Conservation (phyloP, 2,113 vertebrate species). For the Myocastor coypus region DNA sequence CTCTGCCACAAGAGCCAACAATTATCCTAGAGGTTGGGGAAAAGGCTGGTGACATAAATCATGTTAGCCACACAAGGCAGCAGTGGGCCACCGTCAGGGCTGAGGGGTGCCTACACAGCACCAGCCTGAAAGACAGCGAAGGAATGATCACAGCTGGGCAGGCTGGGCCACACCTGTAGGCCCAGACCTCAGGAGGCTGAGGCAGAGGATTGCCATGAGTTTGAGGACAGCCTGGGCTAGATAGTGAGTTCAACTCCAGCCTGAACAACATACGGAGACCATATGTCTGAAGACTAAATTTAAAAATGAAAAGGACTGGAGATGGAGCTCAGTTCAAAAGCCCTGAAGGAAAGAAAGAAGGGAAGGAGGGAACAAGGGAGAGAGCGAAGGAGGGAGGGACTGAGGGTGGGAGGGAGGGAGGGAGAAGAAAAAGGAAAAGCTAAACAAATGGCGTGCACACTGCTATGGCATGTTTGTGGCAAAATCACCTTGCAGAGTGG, state of each 20-base stretch:
- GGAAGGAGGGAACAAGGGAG: neutral
- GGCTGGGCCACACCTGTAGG: neutral
- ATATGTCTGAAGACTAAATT: neutral
- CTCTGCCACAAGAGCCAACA: neutral
- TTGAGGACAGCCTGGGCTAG: neutral
- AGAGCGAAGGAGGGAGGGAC: neutral
- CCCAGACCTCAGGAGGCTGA: neutral
- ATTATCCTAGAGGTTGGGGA: neutral
- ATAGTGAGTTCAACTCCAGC: neutral
- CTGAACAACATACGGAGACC: neutral
- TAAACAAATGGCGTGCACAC: neutral
- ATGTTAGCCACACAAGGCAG: neutral
- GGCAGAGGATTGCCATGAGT: neutral
- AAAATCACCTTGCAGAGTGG: neutral
- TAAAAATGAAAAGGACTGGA: too few species aligned
- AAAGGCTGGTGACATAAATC: too few species aligned
- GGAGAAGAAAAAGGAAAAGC: neutral
- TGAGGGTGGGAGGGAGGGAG: neutral
- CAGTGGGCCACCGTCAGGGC: neutral
- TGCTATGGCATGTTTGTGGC: neutral
- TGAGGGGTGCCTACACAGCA: accelerated
- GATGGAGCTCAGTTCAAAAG: neutral
- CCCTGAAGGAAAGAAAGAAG: neutral
- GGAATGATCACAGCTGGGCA: neutral
- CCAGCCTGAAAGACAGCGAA: neutral